phyloP scores from a whole-genome alignment of 2,113 vertebrate species.

The Apodemus speciosus region DNA sequence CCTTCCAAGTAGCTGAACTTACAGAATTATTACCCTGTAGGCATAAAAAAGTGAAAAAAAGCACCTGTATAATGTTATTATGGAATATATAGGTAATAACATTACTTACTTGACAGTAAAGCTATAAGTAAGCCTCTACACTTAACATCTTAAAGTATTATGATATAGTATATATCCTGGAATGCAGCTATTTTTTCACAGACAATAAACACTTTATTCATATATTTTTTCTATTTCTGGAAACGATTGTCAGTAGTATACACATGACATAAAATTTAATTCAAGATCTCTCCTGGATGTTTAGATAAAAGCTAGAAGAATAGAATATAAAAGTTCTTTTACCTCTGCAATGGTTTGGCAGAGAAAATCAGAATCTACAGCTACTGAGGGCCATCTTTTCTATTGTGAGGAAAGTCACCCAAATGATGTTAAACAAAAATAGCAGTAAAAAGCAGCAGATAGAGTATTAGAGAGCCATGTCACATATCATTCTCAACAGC shows the following conservation, averaged over 20 bases:
- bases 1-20: neutral
- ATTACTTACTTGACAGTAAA: neutral
- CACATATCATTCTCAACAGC: neutral
- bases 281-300: neutral
- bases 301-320: neutral
- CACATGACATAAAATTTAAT: neutral
- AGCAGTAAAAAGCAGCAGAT: neutral
- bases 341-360: slow-evolving; percentile 11
- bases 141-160: neutral
- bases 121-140: neutral
- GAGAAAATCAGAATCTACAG: neutral
- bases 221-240: slow-evolving; percentile 20
- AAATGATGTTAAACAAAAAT: neutral
- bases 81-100: neutral
- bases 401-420: neutral
- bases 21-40: neutral
- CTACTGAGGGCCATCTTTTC: neutral
- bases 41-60: neutral
- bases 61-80: neutral
- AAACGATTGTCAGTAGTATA: neutral
- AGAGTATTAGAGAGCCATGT: neutral
- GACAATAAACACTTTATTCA: neutral
- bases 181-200: neutral
- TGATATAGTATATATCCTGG: neutral
- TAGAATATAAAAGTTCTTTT: neutral